These are phyloP conservation scores for Grus americana DNA, from an alignment of 2,113 vertebrate species.

Conservation along the genomic window DNA sequence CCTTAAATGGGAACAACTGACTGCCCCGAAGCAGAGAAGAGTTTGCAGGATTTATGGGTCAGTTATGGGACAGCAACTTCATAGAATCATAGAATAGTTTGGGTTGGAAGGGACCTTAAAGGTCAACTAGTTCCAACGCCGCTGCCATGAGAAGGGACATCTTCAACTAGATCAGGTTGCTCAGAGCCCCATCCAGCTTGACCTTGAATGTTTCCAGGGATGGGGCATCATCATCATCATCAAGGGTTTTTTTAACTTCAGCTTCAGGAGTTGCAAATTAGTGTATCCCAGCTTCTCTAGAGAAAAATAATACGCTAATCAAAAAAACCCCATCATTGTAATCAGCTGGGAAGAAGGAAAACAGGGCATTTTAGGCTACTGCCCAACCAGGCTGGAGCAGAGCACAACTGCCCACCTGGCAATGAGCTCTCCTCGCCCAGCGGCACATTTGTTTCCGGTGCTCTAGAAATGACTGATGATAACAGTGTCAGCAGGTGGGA, in stretches of 20 bases:
- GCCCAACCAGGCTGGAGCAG: not conserved
- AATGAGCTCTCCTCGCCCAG: not conserved
- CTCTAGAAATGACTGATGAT: not conserved
- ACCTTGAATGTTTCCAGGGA: no score
- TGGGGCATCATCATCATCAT: no score
- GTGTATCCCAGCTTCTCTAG: fast-evolving
- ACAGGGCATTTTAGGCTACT: fast-evolving
- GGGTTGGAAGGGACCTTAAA: not conserved
- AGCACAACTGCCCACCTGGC: not conserved
- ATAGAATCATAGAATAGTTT: no score
- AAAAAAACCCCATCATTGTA: fast-evolving
- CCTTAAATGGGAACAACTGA: not conserved
- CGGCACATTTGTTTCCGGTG: fast-evolving
- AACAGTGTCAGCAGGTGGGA: not conserved
- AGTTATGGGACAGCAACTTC: not conserved
- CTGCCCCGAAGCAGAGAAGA: not conserved
- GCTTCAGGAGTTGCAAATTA: not conserved
- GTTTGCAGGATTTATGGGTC: not conserved
- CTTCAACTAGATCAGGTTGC: no score
- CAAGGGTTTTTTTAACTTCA: not conserved
- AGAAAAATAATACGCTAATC: fast-evolving
- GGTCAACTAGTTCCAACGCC: not conserved
- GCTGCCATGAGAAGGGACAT: no score
- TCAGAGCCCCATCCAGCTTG: no score
- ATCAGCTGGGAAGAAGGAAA: not conserved